These are phyloP conservation scores for Lordiphosa andalusiaca DNA, from an alignment of 2,888 invertebrate genomes.

Conservation along the genomic window DNA sequence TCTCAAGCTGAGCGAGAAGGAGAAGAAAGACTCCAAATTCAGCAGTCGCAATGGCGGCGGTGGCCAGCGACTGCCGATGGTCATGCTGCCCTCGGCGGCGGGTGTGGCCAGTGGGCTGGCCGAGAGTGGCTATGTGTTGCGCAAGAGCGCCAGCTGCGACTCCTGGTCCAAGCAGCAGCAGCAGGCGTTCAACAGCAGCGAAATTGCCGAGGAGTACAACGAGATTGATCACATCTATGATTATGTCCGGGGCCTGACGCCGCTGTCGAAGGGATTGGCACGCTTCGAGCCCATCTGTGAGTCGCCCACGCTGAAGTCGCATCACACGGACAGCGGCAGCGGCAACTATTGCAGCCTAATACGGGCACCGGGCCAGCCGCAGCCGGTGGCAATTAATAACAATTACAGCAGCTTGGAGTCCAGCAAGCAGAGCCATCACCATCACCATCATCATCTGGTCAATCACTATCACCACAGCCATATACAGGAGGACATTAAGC, in stretches of 20 bases:
- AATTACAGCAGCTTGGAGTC: slow-evolving; percentile 80
- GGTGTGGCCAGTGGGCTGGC: slow-evolving; percentile 75
- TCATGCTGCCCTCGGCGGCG: slow-evolving; percentile 79
- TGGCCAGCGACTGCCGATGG: slow-evolving; percentile 77
- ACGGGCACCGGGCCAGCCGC: slow-evolving; percentile 73
- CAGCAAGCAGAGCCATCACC: slow-evolving; percentile 72
- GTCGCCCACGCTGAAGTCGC: slow-evolving; percentile 80
- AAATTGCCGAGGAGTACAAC: slow-evolving; percentile 92
- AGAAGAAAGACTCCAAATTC: slow-evolving; percentile 80
- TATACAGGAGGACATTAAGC: slow-evolving; percentile 86
- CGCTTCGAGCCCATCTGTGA: slow-evolving; percentile 81
- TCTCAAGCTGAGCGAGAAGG: slow-evolving; percentile 87
- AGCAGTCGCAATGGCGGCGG: slow-evolving; percentile 77
- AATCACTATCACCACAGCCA: slow-evolving; percentile 81
- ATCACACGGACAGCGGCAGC: slow-evolving; percentile 79
- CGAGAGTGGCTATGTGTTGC: slow-evolving; percentile 85
- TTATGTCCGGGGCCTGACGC: slow-evolving; percentile 95
- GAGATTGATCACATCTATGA: slow-evolving; percentile 98
- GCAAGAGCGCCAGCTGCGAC: slow-evolving; percentile 90
- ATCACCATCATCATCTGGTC: slow-evolving; percentile 64
- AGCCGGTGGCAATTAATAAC: slow-evolving; percentile 43
- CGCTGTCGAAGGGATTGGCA: slow-evolving; percentile 88
- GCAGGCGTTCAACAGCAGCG: slow-evolving; percentile 80
- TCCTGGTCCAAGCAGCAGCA: slow-evolving; percentile 81
- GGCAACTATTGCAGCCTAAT: slow-evolving; percentile 80